Evolutionary conservation across 2,113 vertebrate species (phyloP).

Genomic region (Microtus ochrogaster): DNA sequence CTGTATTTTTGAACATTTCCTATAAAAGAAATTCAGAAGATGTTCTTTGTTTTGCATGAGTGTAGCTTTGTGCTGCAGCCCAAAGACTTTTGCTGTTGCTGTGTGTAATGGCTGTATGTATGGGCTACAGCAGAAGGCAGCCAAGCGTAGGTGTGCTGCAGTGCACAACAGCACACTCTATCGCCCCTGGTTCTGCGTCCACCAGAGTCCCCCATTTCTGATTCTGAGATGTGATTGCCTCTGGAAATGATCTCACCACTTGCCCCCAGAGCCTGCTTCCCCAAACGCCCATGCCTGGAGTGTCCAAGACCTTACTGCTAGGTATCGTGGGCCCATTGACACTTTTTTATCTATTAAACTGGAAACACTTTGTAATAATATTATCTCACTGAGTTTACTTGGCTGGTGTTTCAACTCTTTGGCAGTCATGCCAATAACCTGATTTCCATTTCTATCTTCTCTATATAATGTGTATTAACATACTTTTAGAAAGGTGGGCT

Average conservation of each 20-base stretch:
- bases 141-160: background rate
- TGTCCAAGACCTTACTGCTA: constrained; percentile 59
- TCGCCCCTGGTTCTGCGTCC: constrained; percentile 24
- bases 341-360: constrained; percentile 51
- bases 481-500: background rate
- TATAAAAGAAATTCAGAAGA: constrained; percentile 54
- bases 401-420: background rate
- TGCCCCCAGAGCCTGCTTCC: constrained; percentile 61
- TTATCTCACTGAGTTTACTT: constrained; percentile 43
- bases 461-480: background rate
- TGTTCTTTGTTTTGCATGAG: background rate
- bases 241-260: constrained; percentile 75
- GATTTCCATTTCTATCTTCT: constrained; percentile 29
- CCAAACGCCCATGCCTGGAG: constrained; percentile 67
- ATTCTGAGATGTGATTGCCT: constrained; percentile 62
- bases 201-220: constrained; percentile 70
- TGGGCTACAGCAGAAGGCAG: constrained; percentile 58
- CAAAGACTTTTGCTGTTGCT: constrained; percentile 59
- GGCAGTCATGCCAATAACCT: background rate
- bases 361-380: constrained; percentile 62
- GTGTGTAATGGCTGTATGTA: background rate
- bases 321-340: constrained; percentile 63
- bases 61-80: constrained; percentile 44
- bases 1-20: constrained; percentile 66
- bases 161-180: constrained; percentile 26